Percentiles rank a stretch among this genome's conserved stretches.
Evolutionary conservation across 1,140 invertebrate genomes (phyloP).

Genomic region (Diachasmimorpha longicaudata): DNA sequence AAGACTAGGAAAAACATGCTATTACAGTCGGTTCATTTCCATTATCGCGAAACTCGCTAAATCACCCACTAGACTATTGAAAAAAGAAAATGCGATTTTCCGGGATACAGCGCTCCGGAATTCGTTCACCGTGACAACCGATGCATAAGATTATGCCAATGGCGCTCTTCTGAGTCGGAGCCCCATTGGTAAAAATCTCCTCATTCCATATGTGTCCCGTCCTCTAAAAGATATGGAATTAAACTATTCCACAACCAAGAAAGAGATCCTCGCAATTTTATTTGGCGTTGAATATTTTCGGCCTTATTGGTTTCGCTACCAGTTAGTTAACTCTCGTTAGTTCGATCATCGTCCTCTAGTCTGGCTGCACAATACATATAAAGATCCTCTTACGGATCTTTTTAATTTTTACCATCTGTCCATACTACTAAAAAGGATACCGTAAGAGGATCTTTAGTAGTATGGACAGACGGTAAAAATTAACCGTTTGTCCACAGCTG

Average conservation of each 20-base stretch:
- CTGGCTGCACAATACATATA: background rate
- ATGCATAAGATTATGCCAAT: background rate
- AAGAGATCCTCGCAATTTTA: background rate
- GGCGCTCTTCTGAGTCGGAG: background rate
- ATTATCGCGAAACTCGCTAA: background rate
- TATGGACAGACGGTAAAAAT: no score
- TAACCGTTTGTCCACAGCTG: no score
- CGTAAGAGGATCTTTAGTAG: no score
- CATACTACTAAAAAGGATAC: no score
- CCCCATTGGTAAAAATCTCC: background rate
- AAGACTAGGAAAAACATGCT: background rate
- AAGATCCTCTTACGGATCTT: no score
- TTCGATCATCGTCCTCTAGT: background rate
- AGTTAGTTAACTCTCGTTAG: background rate
- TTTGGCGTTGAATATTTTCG: background rate
- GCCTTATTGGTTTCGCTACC: background rate
- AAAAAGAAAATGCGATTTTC: background rate
- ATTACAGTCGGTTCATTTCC: background rate
- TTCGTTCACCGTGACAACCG: background rate
- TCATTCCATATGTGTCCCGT: background rate
- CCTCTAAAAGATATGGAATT: background rate
- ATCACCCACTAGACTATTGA: background rate
- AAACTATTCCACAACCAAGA: background rate
- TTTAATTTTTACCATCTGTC: no score
- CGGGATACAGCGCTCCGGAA: no score